A percentile compares a stretch with the other conserved stretches of the same genome.
phyloP scores from a whole-genome alignment of 2,797 vertebrate genomes.

The Onychomys leucogaster region DNA sequence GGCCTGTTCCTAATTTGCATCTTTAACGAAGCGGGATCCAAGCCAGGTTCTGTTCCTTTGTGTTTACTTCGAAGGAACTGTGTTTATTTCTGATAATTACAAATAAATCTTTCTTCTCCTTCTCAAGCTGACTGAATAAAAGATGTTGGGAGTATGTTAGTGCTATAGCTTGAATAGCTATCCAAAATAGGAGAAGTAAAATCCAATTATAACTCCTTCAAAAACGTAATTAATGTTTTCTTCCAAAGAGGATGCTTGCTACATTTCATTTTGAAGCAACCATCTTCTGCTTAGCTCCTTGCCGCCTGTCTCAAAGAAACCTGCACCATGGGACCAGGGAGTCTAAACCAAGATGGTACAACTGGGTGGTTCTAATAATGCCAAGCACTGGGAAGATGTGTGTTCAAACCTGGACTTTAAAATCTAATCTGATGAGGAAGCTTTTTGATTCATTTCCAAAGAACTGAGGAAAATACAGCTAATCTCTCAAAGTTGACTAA shows the following conservation, averaged over 20 bases:
- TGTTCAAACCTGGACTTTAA: conserved; percentile 47
- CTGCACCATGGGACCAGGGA: neutral
- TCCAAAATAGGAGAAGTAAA: conserved; percentile 77
- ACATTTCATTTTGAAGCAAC: conserved; percentile 69
- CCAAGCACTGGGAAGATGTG: conserved; percentile 8
- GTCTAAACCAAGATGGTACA: conserved; percentile 32
- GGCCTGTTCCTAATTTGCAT: conserved; percentile 88
- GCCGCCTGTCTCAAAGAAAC: conserved; percentile 63
- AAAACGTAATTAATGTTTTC: conserved; percentile 81
- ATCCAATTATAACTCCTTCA: conserved; percentile 81
- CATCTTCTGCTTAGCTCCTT: conserved; percentile 65
- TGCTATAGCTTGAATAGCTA: conserved; percentile 36
- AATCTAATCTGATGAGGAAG: conserved; percentile 36
- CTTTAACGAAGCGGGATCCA: conserved; percentile 86
- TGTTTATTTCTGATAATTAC: conserved; percentile 89
- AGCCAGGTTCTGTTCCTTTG: conserved; percentile 88
- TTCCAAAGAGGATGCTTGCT: conserved; percentile 55
- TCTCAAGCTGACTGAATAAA: conserved; percentile 80
- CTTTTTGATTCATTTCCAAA: conserved; percentile 61
- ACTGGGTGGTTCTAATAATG: conserved; percentile 8
- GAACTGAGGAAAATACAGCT: conserved; percentile 30
- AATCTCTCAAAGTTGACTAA: conserved; percentile 60
- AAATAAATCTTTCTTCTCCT: conserved; percentile 89
- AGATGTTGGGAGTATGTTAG: conserved; percentile 72
- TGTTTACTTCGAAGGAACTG: conserved; percentile 87